Percentiles rank a stretch among this genome's conserved stretches.
These are phyloP conservation scores for Chlamydotis undulata DNA, from an alignment of 2,113 vertebrate species.

Conservation along the genomic window DNA sequence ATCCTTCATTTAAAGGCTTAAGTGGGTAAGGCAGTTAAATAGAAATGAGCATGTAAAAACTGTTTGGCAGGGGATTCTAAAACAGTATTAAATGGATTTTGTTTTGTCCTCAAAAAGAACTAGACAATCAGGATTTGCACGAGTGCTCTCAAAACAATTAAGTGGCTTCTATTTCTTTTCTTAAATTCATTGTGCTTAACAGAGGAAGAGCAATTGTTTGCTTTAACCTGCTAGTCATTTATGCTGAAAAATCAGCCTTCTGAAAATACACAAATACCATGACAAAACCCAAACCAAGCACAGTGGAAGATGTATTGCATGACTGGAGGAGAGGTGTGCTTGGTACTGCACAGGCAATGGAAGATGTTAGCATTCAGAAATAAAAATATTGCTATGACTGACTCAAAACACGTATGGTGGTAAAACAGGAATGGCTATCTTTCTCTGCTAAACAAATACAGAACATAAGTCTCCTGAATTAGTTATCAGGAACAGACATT, in stretches of 20 bases:
- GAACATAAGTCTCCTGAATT: not conserved
- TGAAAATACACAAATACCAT: not conserved
- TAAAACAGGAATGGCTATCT: not conserved
- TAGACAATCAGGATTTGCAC: not conserved
- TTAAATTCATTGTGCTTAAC: not conserved
- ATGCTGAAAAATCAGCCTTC: not conserved
- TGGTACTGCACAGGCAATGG: not conserved
- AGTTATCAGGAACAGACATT: not conserved
- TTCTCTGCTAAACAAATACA: not conserved
- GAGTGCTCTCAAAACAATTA: not conserved
- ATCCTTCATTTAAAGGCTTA: not conserved
- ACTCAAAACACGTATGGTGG: rapidly evolving
- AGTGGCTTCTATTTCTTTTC: not conserved
- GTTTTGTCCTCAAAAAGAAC: not conserved
- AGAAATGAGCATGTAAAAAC: not conserved
- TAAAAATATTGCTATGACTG: not conserved
- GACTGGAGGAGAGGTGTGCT: not conserved
- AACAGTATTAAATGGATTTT: not conserved
- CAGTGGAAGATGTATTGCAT: not conserved
- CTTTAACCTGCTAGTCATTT: not conserved
- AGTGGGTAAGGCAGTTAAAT: not conserved
- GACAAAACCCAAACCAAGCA: not conserved
- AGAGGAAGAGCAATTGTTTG: not conserved
- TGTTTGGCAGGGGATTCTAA: not conserved
- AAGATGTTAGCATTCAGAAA: not conserved